Percentiles rank a stretch among this genome's conserved stretches.
Conservation (phyloP, 2,888 invertebrate genomes). For the Macrophya annulata region DNA sequence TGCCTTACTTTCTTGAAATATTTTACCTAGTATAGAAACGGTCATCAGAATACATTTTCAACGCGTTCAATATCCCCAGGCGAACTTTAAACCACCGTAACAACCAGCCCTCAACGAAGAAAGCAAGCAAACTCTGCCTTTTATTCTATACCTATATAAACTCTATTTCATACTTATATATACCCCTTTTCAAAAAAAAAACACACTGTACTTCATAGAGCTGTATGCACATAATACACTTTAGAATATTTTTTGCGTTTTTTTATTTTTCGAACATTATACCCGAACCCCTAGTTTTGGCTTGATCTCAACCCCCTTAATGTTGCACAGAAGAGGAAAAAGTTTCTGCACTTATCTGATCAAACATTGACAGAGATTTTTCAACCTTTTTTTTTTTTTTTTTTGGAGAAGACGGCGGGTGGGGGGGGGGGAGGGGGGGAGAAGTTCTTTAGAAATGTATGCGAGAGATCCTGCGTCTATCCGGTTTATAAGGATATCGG, state of each 20-base stretch:
- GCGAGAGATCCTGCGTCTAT: not conserved
- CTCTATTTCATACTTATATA: not conserved
- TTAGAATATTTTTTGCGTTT: no score
- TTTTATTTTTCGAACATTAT: no score
- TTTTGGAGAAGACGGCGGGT: no score
- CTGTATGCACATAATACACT: no score
- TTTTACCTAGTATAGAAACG: slow-evolving; percentile 24
- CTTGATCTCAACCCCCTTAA: no score
- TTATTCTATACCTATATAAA: not conserved
- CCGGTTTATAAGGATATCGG: not conserved
- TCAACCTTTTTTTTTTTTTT: no score
- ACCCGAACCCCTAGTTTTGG: no score
- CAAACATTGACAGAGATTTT: not conserved
- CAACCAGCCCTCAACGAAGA: not conserved
- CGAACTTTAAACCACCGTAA: not conserved
- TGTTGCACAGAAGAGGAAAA: no score
- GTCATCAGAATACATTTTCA: slow-evolving; percentile 51
- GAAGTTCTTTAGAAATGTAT: not conserved
- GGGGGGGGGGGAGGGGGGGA: no score
- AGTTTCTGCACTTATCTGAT: no score
- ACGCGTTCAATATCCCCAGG: slow-evolving; percentile 42
- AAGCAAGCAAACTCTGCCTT: not conserved
- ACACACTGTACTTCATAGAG: no score
- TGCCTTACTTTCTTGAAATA: slow-evolving; percentile 27
- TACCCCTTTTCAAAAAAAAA: not conserved